Conservation (phyloP, 2,888 invertebrate species). For the Epicampocera succincta region DNA sequence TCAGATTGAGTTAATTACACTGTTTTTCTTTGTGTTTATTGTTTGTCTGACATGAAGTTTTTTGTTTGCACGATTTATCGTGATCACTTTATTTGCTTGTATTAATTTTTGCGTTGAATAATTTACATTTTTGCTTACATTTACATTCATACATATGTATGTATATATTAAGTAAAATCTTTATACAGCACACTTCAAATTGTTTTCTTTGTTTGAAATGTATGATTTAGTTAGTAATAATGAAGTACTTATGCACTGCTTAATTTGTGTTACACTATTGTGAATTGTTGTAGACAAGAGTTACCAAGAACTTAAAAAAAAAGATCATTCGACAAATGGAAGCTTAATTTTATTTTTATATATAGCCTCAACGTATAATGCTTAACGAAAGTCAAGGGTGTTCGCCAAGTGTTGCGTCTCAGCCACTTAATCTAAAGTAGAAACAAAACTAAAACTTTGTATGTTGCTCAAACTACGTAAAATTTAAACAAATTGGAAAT, state of each 20-base stretch:
- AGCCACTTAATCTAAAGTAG: no score
- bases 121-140: not conserved
- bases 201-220: constrained; percentile 7
- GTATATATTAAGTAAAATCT: not conserved
- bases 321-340: no score
- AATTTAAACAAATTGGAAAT: no score
- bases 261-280: not conserved
- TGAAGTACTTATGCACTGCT: not conserved
- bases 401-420: no score
- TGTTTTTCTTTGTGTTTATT: constrained; percentile 41
- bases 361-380: no score
- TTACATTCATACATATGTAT: no score
- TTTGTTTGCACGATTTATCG: constrained; percentile 2
- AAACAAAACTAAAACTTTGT: no score
- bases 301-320: not conserved
- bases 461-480: no score
- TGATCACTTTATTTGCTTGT: constrained; percentile 11
- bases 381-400: no score
- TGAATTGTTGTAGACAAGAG: constrained; percentile 23
- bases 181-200: not conserved
- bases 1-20: constrained; percentile 9
- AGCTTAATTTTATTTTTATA: no score
- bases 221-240: not conserved
- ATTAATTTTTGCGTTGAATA: not conserved
- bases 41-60: constrained; percentile 1